Percentiles rank a stretch among this genome's conserved stretches.
These are phyloP conservation scores for Callorhinus ursinus DNA, from an alignment of 2,113 vertebrate species.

Conservation along the genomic window DNA sequence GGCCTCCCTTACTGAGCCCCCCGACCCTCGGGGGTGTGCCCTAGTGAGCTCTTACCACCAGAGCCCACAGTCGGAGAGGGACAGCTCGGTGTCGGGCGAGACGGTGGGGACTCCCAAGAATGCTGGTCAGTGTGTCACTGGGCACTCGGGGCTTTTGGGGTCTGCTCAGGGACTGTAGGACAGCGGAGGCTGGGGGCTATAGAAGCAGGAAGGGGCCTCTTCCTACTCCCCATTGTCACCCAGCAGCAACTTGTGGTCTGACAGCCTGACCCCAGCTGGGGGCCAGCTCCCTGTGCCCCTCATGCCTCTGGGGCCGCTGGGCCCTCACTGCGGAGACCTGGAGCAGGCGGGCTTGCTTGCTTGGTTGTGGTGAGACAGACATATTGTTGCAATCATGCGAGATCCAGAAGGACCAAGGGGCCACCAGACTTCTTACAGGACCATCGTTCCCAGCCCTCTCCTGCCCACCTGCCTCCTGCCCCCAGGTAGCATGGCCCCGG, in stretches of 20 bases:
- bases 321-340: background rate
- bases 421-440: background rate
- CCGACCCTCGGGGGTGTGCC: fast-evolving
- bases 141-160: background rate
- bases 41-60: background rate
- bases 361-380: background rate
- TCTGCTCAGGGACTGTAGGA: background rate
- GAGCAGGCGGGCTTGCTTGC: background rate
- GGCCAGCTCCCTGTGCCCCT: background rate
- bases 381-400: no score
- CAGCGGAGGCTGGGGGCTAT: background rate
- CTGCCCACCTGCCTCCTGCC: background rate
- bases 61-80: background rate
- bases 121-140: no score
- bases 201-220: background rate
- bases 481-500: background rate
- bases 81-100: background rate
- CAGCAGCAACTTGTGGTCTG: background rate
- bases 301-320: background rate
- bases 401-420: background rate
- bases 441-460: background rate
- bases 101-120: background rate
- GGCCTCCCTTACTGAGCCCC: fast-evolving
- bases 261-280: background rate
- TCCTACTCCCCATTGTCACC: background rate